A percentile compares a stretch with the other conserved stretches of the same genome.
These are phyloP conservation scores for Cynodonichthys magdalenae DNA, from an alignment of 2,797 vertebrate species.

Conservation along the genomic window DNA sequence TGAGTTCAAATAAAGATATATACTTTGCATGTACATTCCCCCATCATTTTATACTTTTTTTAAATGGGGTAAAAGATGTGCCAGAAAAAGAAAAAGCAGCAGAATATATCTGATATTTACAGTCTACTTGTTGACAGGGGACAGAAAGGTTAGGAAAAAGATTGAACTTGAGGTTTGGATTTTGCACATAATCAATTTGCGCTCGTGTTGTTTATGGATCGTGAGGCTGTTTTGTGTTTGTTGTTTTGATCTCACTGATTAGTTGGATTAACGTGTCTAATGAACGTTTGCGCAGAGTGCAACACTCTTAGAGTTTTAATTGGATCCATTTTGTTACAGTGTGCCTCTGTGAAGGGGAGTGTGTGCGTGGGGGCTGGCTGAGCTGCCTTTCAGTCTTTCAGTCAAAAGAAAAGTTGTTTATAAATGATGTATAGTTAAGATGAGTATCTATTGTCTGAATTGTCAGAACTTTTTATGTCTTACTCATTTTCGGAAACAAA, in stretches of 20 bases:
- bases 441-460: neutral
- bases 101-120: neutral
- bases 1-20: too few relatives aligned
- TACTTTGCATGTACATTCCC: too few relatives aligned
- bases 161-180: neutral
- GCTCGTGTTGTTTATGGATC: neutral
- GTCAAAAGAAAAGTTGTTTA: too few relatives aligned
- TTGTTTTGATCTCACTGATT: conserved; percentile 2
- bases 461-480: neutral
- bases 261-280: neutral
- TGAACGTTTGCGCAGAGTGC: neutral
- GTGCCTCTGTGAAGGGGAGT: neutral
- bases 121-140: neutral
- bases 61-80: too few relatives aligned
- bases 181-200: neutral
- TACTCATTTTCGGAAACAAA: conserved; percentile 16
- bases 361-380: too few relatives aligned
- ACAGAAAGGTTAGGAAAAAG: neutral
- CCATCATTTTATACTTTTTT: too few relatives aligned
- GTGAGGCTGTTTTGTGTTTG: conserved; percentile 5
- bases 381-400: too few relatives aligned
- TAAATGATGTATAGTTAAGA: too few relatives aligned
- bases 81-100: too few relatives aligned
- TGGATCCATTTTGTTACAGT: neutral
- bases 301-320: neutral